These are phyloP conservation scores for Hippocampus mohnikei DNA, from an alignment of 2,113 vertebrate genomes.

Conservation along the genomic window DNA sequence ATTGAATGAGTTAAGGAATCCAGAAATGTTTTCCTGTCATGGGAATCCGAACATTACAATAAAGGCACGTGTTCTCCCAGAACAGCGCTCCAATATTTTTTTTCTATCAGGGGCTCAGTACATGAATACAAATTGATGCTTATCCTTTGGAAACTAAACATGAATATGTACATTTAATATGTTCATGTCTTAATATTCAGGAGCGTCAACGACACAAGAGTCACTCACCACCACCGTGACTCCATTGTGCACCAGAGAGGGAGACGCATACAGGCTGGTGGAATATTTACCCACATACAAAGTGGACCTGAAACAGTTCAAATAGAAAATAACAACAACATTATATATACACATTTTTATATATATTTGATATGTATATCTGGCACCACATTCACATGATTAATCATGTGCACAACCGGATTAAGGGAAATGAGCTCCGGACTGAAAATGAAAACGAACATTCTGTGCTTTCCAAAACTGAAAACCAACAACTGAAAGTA, in stretches of 20 bases:
- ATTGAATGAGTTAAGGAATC: not conserved
- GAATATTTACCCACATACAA: slow-evolving; percentile 95
- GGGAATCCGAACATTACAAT: too few relatives aligned
- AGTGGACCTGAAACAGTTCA: slow-evolving; percentile 77
- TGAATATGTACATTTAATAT: not conserved
- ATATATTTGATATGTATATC: not conserved
- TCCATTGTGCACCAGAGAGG: slow-evolving; percentile 93
- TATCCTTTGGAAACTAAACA: not conserved
- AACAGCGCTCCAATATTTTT: slow-evolving; percentile 5
- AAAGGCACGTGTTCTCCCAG: not conserved
- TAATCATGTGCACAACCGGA: not conserved
- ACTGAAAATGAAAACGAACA: not conserved
- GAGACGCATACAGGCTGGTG: slow-evolving; percentile 90
- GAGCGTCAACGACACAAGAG: not conserved
- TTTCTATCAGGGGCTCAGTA: not conserved
- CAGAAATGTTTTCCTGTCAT: not conserved
- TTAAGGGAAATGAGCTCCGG: not conserved
- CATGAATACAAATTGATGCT: not conserved
- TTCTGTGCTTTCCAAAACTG: not conserved
- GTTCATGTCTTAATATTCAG: not conserved
- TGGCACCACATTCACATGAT: not conserved
- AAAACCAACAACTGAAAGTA: slow-evolving; percentile 16
- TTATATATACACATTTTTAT: too few relatives aligned
- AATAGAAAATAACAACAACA: not conserved
- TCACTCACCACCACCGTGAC: slow-evolving; percentile 92